Evolutionary conservation across 1,140 invertebrate genomes (phyloP).

Genomic region (Chymomyza costata): DNA sequence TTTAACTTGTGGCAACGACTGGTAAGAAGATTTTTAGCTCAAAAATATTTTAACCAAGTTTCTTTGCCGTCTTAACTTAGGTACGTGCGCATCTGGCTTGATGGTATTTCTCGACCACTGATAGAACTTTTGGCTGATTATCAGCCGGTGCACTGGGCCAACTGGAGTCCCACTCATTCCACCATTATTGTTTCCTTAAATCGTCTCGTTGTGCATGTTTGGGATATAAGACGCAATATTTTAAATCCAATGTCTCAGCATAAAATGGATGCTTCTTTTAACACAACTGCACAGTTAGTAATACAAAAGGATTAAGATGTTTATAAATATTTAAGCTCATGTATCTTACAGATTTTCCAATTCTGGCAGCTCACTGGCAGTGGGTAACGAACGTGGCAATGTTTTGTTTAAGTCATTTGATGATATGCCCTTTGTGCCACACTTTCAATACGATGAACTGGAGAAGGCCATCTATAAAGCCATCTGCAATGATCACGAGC

Average conservation of each 20-base stretch:
- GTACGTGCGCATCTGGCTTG: conserved; percentile 85
- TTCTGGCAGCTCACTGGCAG: conserved; percentile 81
- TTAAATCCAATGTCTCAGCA: conserved; percentile 79
- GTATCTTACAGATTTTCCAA: conserved; percentile 80
- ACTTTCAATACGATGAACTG: conserved; percentile 79
- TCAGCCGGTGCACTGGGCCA: conserved; percentile 81
- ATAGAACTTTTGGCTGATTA: conserved; percentile 78
- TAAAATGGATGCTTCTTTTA: conserved; percentile 62
- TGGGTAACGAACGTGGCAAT: conserved; percentile 80
- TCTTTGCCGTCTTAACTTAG: conserved; percentile 14
- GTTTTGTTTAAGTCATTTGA: conserved; percentile 81
- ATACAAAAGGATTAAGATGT: too few species aligned
- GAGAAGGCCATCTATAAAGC: conserved; percentile 79
- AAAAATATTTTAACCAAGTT: not conserved
- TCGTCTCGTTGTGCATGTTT: conserved; percentile 81
- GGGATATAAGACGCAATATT: conserved; percentile 83
- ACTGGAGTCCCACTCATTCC: conserved; percentile 88
- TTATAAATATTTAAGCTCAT: not conserved
- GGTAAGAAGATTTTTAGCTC: conserved; percentile 69
- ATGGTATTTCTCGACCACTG: conserved; percentile 81
- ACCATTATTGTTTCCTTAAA: conserved; percentile 87
- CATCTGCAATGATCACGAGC: conserved; percentile 79
- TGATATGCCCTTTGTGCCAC: conserved; percentile 82
- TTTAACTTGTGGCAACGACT: conserved; percentile 89
- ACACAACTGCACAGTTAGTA: conserved; percentile 43